Conservation (phyloP, 2,113 vertebrate genomes). For the Centropus unirufus region DNA sequence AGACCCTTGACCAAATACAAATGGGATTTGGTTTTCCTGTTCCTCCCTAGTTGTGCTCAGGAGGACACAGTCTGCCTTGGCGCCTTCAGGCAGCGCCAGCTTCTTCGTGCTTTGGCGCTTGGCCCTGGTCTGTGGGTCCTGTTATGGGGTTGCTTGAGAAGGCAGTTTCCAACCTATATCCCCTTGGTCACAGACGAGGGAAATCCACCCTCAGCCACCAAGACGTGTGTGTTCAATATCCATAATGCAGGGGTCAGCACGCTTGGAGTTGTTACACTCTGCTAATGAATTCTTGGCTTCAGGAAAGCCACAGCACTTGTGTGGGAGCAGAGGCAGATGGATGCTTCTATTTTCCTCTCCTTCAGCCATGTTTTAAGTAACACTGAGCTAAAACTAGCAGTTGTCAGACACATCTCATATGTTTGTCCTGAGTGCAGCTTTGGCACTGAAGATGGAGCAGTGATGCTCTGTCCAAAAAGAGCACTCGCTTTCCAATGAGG, state of each 20-base stretch:
- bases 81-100: not conserved
- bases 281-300: not conserved
- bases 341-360: not conserved
- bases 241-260: not conserved
- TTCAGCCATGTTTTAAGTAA: not conserved
- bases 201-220: not conserved
- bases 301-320: not conserved
- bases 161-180: not conserved
- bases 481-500: not conserved
- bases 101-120: not conserved
- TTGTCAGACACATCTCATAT: not conserved
- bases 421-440: not conserved
- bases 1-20: not conserved
- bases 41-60: not conserved
- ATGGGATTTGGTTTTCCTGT: not conserved
- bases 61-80: not conserved
- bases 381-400: not conserved
- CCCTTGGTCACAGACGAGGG: not conserved
- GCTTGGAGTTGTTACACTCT: not conserved
- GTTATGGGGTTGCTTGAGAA: not conserved
- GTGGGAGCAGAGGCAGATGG: not conserved
- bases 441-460: not conserved
- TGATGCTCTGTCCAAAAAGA: not conserved
- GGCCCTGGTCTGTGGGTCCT: accelerated
- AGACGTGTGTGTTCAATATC: accelerated